These are phyloP conservation scores for Drosophila seguyi DNA, from an alignment of 1,140 invertebrate species.

Conservation along the genomic window DNA sequence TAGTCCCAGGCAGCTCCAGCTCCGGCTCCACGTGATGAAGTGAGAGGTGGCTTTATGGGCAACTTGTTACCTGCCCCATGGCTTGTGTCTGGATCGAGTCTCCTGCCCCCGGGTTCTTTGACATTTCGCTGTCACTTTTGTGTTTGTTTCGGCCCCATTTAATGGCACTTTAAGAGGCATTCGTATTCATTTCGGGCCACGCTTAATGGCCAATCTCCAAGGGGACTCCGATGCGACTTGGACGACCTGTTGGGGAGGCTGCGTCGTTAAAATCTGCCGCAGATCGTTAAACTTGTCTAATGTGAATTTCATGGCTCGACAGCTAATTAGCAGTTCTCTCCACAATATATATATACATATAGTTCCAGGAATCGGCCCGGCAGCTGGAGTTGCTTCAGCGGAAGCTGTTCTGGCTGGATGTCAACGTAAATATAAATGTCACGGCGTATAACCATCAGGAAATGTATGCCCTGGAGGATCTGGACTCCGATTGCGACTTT, in stretches of 20 bases:
- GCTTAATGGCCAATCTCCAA: slow-evolving; percentile 47
- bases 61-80: slow-evolving; percentile 71
- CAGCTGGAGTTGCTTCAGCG: slow-evolving; percentile 53
- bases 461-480: slow-evolving; percentile 16
- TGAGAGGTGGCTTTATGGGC: slow-evolving; percentile 65
- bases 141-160: slow-evolving; percentile 46
- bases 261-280: slow-evolving; percentile 45
- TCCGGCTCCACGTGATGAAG: slow-evolving; percentile 37
- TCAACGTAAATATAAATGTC: slow-evolving; percentile 19
- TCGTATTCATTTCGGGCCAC: slow-evolving; percentile 64
- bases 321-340: slow-evolving; percentile 66
- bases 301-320: slow-evolving; percentile 38
- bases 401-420: slow-evolving; percentile 35
- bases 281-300: slow-evolving; percentile 55
- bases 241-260: slow-evolving; percentile 34
- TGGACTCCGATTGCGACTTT: slow-evolving; percentile 63
- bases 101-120: slow-evolving; percentile 46
- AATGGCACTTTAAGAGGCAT: slow-evolving; percentile 69
- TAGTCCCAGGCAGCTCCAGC: slow-evolving; percentile 16
- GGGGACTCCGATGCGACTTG: not conserved
- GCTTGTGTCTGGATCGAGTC: slow-evolving; percentile 41
- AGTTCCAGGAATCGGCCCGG: slow-evolving; percentile 69
- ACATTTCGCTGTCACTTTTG: slow-evolving; percentile 62
- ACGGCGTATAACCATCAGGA: slow-evolving; percentile 16
- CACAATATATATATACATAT: slow-evolving; percentile 1